phyloP scores from a whole-genome alignment of 2,797 vertebrate species.

The Sebastes ruberrimus region DNA sequence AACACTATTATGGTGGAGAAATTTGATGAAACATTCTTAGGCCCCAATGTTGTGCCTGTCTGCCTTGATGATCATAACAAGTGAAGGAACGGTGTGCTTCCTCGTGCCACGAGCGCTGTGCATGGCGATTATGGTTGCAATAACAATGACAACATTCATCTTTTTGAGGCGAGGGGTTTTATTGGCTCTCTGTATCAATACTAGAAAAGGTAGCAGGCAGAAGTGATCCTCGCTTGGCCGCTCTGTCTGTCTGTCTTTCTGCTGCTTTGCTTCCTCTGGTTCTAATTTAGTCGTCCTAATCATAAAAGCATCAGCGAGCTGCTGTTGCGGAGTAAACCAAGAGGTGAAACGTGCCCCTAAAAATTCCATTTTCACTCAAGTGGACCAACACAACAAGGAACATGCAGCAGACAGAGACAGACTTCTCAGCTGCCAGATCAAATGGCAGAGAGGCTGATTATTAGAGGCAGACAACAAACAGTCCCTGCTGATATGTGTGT shows the following conservation, averaged over 20 bases:
- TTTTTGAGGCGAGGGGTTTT: conserved; percentile 46
- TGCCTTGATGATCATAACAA: conserved; percentile 48
- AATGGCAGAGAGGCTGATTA: conserved; percentile 64
- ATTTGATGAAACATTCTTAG: conserved; percentile 53
- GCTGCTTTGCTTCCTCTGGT: conserved; percentile 59
- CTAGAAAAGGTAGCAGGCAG: conserved; percentile 41
- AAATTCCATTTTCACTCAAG: conserved; percentile 78
- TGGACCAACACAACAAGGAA: conserved; percentile 68
- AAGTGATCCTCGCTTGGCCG: conserved; percentile 37
- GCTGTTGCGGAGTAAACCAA: conserved; percentile 64
- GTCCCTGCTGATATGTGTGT: conserved; percentile 36
- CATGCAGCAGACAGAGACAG: conserved; percentile 52
- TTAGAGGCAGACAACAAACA: conserved; percentile 63
- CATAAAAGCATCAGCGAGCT: conserved; percentile 76
- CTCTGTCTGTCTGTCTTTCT: conserved; percentile 20
- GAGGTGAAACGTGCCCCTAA: conserved; percentile 73
- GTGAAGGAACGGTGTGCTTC: conserved; percentile 24
- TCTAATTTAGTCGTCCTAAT: conserved; percentile 78
- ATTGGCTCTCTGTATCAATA: conserved; percentile 39
- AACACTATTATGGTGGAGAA: conserved; percentile 56
- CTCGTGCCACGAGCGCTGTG: conserved; percentile 26
- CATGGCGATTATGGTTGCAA: conserved; percentile 54
- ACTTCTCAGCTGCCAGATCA: conserved; percentile 64
- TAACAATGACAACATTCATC: conserved; percentile 67
- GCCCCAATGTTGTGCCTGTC: conserved; percentile 23